A percentile compares a stretch with the other conserved stretches of the same genome.
Conservation (phyloP, 2,797 vertebrate species). For the Anniella stebbinsi region DNA sequence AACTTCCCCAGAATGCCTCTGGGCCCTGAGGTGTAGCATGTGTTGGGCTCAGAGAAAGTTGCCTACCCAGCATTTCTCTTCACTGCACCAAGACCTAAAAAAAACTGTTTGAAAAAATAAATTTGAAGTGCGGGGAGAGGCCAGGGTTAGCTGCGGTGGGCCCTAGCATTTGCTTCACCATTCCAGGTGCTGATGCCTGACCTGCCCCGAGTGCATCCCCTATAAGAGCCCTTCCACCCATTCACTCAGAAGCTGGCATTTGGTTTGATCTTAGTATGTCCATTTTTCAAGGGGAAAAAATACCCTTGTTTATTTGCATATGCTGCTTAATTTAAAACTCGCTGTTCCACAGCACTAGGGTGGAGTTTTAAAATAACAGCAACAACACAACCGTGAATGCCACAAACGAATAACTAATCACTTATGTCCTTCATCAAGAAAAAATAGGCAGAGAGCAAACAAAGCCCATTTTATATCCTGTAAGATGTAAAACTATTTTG, state of each 20-base stretch:
- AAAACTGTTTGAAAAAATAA: background rate
- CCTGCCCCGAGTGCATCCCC: background rate
- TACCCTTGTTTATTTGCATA: background rate
- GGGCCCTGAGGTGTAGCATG: too few relatives aligned
- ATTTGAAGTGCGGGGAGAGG: background rate
- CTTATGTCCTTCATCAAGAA: background rate
- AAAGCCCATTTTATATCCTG: background rate
- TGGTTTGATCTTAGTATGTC: background rate
- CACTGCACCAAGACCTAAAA: too few relatives aligned
- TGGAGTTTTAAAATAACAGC: background rate
- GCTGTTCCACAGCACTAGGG: background rate
- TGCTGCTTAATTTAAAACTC: background rate
- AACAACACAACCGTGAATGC: background rate
- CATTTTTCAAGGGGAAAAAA: too few relatives aligned
- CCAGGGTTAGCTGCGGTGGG: background rate
- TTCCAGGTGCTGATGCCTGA: background rate
- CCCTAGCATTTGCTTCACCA: background rate
- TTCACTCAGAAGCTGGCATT: background rate
- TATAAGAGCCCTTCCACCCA: background rate
- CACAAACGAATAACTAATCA: background rate
- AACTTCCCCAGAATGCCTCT: too few relatives aligned
- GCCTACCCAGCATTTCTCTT: too few relatives aligned
- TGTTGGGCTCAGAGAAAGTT: too few relatives aligned
- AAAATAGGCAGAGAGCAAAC: background rate
- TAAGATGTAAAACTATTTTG: background rate